These are phyloP conservation scores for Pantelozetes paolii DNA, from an alignment of 2,888 invertebrate genomes.

Conservation along the genomic window DNA sequence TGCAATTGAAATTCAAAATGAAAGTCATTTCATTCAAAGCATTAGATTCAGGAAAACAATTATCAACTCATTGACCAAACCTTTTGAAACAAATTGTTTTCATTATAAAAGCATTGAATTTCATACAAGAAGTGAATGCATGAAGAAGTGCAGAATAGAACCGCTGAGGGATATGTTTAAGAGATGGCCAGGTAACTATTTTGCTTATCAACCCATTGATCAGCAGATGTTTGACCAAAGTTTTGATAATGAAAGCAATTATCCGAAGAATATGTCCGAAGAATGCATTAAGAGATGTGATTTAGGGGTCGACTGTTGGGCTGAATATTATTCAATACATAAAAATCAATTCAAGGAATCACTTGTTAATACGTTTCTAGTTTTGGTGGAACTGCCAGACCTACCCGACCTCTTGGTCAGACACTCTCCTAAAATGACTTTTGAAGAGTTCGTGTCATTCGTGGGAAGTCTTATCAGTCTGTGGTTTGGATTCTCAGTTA, in stretches of 20 bases:
- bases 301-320: background rate
- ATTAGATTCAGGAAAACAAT: background rate
- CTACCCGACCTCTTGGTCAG: background rate
- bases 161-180: background rate
- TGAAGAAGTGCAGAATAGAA: background rate
- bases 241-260: no score
- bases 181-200: background rate
- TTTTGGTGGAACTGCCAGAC: background rate
- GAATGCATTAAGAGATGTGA: background rate
- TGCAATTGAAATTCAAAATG: background rate
- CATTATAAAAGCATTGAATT: background rate
- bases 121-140: background rate
- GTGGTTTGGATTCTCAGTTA: conserved; percentile 10
- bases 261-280: no score
- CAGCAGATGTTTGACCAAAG: background rate
- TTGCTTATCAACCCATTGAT: background rate
- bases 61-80: background rate
- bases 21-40: background rate
- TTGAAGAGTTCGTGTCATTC: conserved; percentile 13
- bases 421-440: background rate
- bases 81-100: background rate
- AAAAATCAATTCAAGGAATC: no score
- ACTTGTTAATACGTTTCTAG: no score
- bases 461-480: background rate
- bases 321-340: background rate